These are phyloP conservation scores for Gadopsis bispinosus DNA, from an alignment of 2,797 vertebrate genomes.

Conservation along the genomic window DNA sequence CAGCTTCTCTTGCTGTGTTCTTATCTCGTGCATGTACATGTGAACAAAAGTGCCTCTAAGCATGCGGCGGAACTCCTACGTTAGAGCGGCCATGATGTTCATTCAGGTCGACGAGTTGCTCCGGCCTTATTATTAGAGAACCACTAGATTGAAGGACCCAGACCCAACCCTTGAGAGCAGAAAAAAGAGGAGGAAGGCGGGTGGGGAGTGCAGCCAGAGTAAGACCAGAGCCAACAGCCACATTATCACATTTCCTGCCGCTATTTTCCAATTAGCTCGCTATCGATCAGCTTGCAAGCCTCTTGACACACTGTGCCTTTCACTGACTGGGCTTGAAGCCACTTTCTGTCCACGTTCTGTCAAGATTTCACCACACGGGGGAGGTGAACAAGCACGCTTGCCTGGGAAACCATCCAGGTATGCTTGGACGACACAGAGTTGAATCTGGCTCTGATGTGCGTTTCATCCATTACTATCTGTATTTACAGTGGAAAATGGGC, in stretches of 20 bases:
- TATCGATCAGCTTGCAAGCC: constrained; percentile 72
- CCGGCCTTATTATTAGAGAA: constrained; percentile 68
- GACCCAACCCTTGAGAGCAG: constrained; percentile 39
- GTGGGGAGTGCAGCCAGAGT: constrained; percentile 43
- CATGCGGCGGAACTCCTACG: neutral
- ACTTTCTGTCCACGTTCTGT: constrained; percentile 60
- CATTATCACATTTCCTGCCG: constrained; percentile 81
- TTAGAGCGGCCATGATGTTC: constrained; percentile 45
- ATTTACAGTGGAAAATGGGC: neutral
- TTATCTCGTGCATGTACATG: neutral
- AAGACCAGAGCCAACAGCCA: constrained; percentile 62
- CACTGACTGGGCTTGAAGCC: constrained; percentile 65
- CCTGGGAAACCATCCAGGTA: constrained; percentile 47
- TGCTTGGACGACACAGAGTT: neutral
- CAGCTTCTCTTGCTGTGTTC: constrained; percentile 11
- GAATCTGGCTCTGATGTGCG: constrained; percentile 10
- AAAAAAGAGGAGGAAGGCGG: constrained; percentile 22
- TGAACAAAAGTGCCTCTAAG: neutral
- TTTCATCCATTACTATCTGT: constrained; percentile 16
- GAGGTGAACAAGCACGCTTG: constrained; percentile 39
- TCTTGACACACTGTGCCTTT: constrained; percentile 56
- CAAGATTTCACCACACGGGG: constrained; percentile 40
- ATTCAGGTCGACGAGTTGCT: constrained; percentile 60
- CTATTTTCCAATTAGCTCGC: constrained; percentile 81
- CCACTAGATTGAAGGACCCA: constrained; percentile 63